A percentile compares a stretch with the other conserved stretches of the same genome.
Conservation (phyloP, 2,113 vertebrate species). For the Furnarius figulus region DNA sequence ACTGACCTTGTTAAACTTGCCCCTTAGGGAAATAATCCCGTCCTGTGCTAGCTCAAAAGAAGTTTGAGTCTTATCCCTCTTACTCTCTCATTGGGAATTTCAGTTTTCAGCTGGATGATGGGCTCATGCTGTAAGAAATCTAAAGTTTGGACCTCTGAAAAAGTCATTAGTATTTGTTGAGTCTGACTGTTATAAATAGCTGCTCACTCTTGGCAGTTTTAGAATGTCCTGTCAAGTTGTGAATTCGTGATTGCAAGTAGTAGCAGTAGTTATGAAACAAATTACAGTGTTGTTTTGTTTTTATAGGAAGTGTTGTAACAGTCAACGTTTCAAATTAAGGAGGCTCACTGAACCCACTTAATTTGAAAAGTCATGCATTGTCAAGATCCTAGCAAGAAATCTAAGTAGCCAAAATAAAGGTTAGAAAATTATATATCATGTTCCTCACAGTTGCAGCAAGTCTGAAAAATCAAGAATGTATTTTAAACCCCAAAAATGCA, state of each 20-base stretch:
- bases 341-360: background rate
- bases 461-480: background rate
- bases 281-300: background rate
- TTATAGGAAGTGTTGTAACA: background rate
- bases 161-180: slow-evolving; percentile 46
- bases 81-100: slow-evolving; percentile 26
- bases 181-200: slow-evolving; percentile 2
- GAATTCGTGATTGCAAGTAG: background rate
- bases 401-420: background rate
- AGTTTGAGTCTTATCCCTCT: slow-evolving; percentile 24
- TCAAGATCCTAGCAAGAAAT: background rate
- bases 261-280: background rate
- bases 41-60: slow-evolving; percentile 39
- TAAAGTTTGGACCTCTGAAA: background rate
- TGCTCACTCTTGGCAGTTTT: background rate
- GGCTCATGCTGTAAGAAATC: background rate
- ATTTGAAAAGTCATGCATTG: background rate
- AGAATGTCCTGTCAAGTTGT: background rate
- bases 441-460: background rate
- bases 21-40: slow-evolving; percentile 3
- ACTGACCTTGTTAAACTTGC: slow-evolving; percentile 23
- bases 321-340: background rate
- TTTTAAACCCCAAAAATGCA: background rate
- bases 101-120: slow-evolving; percentile 1
- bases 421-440: background rate